These are phyloP conservation scores for Haemorhous mexicanus DNA, from an alignment of 2,113 vertebrate genomes.

Conservation along the genomic window DNA sequence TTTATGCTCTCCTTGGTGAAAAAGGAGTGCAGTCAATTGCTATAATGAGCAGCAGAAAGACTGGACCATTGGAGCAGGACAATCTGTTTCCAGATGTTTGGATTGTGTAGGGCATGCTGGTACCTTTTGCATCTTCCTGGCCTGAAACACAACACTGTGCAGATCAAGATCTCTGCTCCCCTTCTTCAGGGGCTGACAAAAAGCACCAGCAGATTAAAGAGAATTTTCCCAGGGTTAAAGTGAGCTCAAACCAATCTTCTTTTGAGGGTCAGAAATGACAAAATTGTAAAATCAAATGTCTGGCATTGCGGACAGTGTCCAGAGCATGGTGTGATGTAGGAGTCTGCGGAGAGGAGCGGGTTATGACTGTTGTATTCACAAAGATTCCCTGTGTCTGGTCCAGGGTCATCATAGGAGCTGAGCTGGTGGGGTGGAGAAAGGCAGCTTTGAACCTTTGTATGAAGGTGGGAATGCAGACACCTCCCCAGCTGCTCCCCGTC, in stretches of 20 bases:
- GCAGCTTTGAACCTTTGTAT: not conserved
- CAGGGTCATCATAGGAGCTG: not conserved
- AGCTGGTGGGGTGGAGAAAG: not conserved
- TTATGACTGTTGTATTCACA: not conserved
- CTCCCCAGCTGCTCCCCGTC: constrained; percentile 39
- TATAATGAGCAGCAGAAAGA: not conserved
- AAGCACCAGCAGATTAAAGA: not conserved
- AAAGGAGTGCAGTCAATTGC: not conserved
- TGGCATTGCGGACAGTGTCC: not conserved
- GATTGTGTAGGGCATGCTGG: not conserved
- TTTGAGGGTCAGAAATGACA: not conserved
- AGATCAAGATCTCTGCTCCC: not conserved
- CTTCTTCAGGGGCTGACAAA: not conserved
- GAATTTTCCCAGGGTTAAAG: not conserved
- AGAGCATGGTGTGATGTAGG: not conserved
- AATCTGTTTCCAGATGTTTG: not conserved
- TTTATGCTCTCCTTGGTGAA: not conserved
- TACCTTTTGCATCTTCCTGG: not conserved
- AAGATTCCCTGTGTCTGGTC: not conserved
- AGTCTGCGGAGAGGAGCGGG: not conserved
- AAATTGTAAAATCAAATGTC: not conserved
- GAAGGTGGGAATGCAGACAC: constrained; percentile 49
- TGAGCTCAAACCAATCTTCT: not conserved
- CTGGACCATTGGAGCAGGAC: not conserved
- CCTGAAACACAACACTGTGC: not conserved